These are phyloP conservation scores for Rhineura floridana DNA, from an alignment of 2,113 vertebrate species.

Conservation along the genomic window DNA sequence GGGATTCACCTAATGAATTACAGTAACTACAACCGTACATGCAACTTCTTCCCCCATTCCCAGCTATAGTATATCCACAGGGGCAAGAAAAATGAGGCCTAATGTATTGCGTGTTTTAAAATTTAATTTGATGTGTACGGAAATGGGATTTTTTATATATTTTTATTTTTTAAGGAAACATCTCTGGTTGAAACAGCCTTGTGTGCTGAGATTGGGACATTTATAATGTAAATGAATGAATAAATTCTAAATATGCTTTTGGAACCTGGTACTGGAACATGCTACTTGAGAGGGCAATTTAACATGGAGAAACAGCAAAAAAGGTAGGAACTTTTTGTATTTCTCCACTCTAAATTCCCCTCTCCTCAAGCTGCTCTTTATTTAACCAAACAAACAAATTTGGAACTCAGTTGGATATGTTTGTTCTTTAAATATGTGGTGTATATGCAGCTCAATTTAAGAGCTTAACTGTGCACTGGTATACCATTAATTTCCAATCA, in stretches of 20 bases:
- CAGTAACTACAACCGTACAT: background rate
- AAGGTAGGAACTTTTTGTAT: background rate
- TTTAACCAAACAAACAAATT: background rate
- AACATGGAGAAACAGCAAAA: background rate
- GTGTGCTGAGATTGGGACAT: background rate
- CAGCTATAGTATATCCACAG: background rate
- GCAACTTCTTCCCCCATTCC: background rate
- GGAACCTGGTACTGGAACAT: background rate
- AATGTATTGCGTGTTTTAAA: conserved; percentile 27
- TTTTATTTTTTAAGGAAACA: background rate
- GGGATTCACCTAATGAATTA: background rate
- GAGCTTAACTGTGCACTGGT: background rate
- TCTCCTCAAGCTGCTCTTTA: background rate
- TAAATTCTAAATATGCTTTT: background rate
- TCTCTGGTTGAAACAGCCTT: conserved; percentile 18
- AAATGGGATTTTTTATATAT: background rate
- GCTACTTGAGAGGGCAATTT: background rate
- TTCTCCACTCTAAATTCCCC: background rate
- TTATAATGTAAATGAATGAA: conserved; percentile 4
- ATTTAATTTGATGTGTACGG: background rate
- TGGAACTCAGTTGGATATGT: background rate
- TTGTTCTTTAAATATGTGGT: too few relatives aligned
- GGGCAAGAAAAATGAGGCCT: background rate
- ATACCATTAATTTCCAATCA: background rate
- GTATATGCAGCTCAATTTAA: background rate